These are phyloP conservation scores for Homarus gammarus DNA, from an alignment of 2,888 invertebrate species.

Conservation along the genomic window DNA sequence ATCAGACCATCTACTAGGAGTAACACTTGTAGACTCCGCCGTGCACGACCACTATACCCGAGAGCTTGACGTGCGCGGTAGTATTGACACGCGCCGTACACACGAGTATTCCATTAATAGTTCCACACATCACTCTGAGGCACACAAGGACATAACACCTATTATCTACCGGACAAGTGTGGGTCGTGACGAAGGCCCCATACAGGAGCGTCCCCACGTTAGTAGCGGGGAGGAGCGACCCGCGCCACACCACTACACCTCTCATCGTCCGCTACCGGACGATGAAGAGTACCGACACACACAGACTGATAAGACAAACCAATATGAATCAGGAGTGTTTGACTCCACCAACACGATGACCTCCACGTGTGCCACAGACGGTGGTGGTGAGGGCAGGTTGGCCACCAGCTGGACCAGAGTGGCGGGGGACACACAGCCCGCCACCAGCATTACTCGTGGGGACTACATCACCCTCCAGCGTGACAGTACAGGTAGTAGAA, in stretches of 20 bases:
- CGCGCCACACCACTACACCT: neutral
- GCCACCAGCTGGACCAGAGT: neutral
- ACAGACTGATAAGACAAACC: neutral
- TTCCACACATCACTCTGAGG: neutral
- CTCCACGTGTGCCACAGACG: neutral
- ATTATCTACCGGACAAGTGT: neutral
- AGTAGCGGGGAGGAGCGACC: neutral
- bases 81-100: neutral
- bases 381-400: neutral
- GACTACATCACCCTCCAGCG: slow-evolving; percentile 18
- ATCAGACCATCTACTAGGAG: neutral
- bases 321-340: neutral
- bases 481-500: slow-evolving; percentile 28
- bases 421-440: neutral
- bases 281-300: neutral
- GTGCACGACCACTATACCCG: neutral
- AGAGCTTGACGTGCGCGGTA: neutral
- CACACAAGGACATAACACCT: neutral
- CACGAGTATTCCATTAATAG: neutral
- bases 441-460: slow-evolving; percentile 27
- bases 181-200: neutral
- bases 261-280: neutral
- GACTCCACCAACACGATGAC: neutral
- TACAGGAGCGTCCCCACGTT: neutral
- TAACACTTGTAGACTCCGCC: slow-evolving; percentile 1